Evolutionary conservation across 2,888 invertebrate genomes (phyloP), one percentile per base, ranked within the genome.

Genomic region (Meliscaeva auricollis): DNA sequence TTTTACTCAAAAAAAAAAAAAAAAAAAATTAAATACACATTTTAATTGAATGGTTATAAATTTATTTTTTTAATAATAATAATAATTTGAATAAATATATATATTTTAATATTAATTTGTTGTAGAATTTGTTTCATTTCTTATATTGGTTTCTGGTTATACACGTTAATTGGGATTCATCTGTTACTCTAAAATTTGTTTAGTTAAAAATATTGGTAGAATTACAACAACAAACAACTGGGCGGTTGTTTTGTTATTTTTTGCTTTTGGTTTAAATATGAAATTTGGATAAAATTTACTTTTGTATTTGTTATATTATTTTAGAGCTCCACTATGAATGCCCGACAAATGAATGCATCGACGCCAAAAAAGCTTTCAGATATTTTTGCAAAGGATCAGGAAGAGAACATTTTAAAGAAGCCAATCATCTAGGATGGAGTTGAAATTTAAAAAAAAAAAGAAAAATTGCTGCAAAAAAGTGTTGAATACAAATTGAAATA

Each of bases 251-350:
- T 68, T 66, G 50, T 22, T 46, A n/a, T 35, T 3, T 26, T 9
- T 8, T 48, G 44, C n/a, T 58, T 35, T 35, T 32, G 48, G 44
- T 62, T 50, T 15, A 9, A 69, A 56, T n/a, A 68, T 44, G 8
- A 60, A 72, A 30, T 46, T 17, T 50, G 32, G 68, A 87, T 62
- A 66, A 58, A 83, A 66, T 41, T 69, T 48, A 75, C 50, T 69
- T 62, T 30, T 85, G 9, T 82, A 20, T 80, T 79, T 83, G 13
- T 32, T 66, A 54, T 56, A 58, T 38, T 79, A 69, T 87, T 91
- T 35, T 89, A 92, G 92, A 91, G 91, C 88, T 92, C 91, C 70
- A 90, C 91, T 76, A 92, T 92, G 92, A 92, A 90, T 88, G 90
- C 91, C 52, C 89, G 92, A 13, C 92, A 92, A 88, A 89, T 92